Conservation (phyloP, 2,888 invertebrate genomes). For the Dryococelus australis region DNA sequence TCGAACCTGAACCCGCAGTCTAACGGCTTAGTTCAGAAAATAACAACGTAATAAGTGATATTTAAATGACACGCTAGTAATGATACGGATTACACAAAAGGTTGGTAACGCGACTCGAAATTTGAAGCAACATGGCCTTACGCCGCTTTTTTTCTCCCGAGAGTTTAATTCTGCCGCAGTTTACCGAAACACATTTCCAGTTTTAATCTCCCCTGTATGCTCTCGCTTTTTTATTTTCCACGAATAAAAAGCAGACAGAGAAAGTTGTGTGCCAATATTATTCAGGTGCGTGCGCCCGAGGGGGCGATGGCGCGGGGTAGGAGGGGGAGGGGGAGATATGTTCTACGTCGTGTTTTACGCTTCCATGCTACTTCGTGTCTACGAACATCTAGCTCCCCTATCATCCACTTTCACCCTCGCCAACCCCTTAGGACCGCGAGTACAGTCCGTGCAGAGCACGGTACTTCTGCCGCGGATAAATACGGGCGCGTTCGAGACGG, state of each 20-base stretch:
- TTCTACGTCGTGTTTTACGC: background rate
- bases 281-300: background rate
- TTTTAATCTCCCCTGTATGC: conserved; percentile 1
- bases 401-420: background rate
- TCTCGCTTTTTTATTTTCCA: background rate
- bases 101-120: no score
- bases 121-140: background rate
- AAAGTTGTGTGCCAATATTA: background rate
- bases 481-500: no score
- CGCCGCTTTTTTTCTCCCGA: background rate
- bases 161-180: background rate
- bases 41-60: no score
- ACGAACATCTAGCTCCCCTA: background rate
- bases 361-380: background rate
- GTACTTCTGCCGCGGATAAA: no score
- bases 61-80: no score
- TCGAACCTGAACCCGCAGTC: no score
- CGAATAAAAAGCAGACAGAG: background rate
- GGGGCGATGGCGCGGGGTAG: no score
- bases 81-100: no score
- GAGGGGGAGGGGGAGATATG: background rate
- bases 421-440: background rate
- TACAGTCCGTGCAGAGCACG: background rate
- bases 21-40: no score
- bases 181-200: conserved; percentile 7